Evolutionary conservation across 1,140 invertebrate species (phyloP), one percentile per base, ranked within the genome.

Genomic region (Vanessa atalanta): DNA sequence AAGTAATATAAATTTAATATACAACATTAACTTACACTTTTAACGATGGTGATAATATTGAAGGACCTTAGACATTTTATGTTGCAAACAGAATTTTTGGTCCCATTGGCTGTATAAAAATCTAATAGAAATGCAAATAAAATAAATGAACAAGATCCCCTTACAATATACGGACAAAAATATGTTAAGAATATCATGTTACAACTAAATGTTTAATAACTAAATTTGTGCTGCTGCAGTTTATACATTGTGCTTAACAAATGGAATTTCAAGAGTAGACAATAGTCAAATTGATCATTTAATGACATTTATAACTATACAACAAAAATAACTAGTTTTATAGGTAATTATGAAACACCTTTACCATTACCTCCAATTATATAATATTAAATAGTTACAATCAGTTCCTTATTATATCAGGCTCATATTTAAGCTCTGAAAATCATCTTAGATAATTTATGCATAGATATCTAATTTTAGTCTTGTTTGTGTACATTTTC

Each of bases 11-110:
- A 71, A 80, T 77, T 82, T 81, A 82, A 76, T 78, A 84, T 81
- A 88, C 79, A 83, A 85, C 80, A 87, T 84, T 75, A 83, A 81
- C 75, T 82, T 81, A 79, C 76, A 81, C 66, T 73, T 76, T 64
- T 76, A 69, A 79, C 63, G 70, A 70, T 79, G 43, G 65, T 76
- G 55, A 69, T 48, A 79, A 61, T 48, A 81, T 48, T 77, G 64
- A 75, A 70, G 80, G 81, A 85, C 77, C 79, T 75, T 66, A 65
- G 69, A 78, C 76, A 65, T 68, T 77, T 67, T 79, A 72, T 65
- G 37, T 65, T 75, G 23, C 53, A 79, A 73, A 84, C 78, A 80
- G 70, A 77, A 72, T 75, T 70, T 60, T 88, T 87, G 87, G 87
- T 88, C 87, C 87, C 85, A 68, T 77, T 77, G 61, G 73, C 53